Evolutionary conservation across 2,113 vertebrate genomes (phyloP), one percentile per base, ranked within the genome.

Genomic region (Hippoglossus stenolepis): DNA sequence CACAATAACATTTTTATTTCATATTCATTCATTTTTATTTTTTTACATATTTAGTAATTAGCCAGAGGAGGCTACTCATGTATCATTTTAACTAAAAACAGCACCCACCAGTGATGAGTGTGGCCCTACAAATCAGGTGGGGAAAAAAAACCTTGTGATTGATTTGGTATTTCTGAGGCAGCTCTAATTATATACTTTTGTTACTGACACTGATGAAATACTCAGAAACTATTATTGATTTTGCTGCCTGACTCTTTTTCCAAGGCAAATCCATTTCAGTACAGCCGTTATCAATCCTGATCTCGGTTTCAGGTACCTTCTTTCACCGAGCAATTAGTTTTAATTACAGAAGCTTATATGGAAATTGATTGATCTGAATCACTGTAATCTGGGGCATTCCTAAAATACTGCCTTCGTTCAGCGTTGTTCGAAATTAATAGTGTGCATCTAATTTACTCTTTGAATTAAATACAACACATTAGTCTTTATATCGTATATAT

Each of bases 161-260:
- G 87, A 90, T 85, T 83, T 76, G 67, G 65, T 82, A 81, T 91
- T 85, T 87, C 68, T 80, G 65, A 81, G 80, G 77, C 80, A 76
- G 79, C 77, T 82, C 68, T 90, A 86, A 93, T 92, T 87, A 89
- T 79, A 80, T 71, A 69, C 77, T 81, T 86, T 82, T 89, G 76
- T 85, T 86, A 82, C 81, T 82, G 85, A 90, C 85, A 80, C 81
- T 89, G 78, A 89, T 89, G 79, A 80, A 90, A 90, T 86, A 86
- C 84, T 86, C 82, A 80, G 70, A 82, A 87, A 81, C 74, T 65
- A 57, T 72, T 92, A 93, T 91, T 70, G 87, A 92, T 91, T 80
- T 45, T 60, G 17, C 58, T 73, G 72, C 56, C 76, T 65, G 63
- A 79, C 63, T 77, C 69, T 85, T 84, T 84, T 78, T 74, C 78